These are phyloP conservation scores for Deroptyus accipitrinus DNA, from an alignment of 2,113 vertebrate species.

Conservation along the genomic window DNA sequence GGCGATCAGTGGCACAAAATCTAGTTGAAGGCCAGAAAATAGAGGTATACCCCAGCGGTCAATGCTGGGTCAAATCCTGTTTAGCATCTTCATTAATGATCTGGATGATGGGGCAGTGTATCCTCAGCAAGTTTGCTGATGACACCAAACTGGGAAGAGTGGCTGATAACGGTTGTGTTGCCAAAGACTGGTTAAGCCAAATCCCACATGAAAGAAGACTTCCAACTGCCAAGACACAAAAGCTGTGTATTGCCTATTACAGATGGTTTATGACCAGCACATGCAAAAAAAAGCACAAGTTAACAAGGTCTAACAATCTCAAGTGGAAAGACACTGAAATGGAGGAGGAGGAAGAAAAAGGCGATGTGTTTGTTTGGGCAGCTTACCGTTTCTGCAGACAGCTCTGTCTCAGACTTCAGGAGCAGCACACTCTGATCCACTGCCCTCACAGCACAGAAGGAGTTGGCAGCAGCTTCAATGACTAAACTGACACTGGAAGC, in stretches of 20 bases:
- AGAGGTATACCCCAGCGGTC: not conserved
- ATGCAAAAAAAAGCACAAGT: not conserved
- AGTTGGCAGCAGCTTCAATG: slow-evolving; percentile 77
- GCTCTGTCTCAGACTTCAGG: slow-evolving; percentile 59
- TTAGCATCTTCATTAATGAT: not conserved
- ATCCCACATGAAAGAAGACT: not conserved
- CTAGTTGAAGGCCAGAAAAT: not conserved
- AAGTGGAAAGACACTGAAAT: not conserved
- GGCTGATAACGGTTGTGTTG: not conserved
- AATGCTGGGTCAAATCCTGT: not conserved
- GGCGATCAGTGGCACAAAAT: not conserved
- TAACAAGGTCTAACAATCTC: not conserved
- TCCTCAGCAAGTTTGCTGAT: not conserved
- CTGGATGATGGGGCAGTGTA: not conserved
- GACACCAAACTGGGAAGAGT: not conserved
- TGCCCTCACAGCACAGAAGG: slow-evolving; percentile 83
- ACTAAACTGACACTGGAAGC: slow-evolving; percentile 66
- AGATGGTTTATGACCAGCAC: not conserved
- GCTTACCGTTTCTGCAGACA: slow-evolving; percentile 46
- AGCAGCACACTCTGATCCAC: slow-evolving; percentile 84
- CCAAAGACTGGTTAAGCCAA: not conserved
- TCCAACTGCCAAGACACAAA: not conserved
- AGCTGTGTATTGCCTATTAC: not conserved
- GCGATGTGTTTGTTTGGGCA: not conserved
- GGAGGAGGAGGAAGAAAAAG: not conserved